Percentiles rank a stretch among this genome's conserved stretches.
These are phyloP conservation scores for Anarhynchus alexandrinus DNA, from an alignment of 2,113 vertebrate genomes.

Conservation along the genomic window DNA sequence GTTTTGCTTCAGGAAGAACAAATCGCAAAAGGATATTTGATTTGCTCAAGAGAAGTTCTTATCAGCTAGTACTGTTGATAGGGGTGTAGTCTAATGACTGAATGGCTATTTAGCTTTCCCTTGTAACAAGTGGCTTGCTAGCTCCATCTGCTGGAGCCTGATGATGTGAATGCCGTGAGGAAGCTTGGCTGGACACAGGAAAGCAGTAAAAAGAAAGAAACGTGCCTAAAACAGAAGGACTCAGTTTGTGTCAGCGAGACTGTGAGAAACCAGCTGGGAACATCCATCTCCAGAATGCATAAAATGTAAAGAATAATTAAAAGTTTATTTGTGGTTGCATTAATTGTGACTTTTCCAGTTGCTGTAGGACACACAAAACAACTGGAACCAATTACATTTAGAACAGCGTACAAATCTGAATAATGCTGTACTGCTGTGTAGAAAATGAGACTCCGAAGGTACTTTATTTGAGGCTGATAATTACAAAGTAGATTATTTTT, in stretches of 20 bases:
- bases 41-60: background rate
- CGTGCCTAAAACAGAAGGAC: background rate
- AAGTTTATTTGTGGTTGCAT: background rate
- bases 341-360: background rate
- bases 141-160: slow-evolving; percentile 32
- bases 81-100: background rate
- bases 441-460: background rate
- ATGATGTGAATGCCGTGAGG: background rate
- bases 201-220: fast-evolving
- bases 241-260: background rate
- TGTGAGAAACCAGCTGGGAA: background rate
- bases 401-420: background rate
- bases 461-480: background rate
- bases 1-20: background rate
- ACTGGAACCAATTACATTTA: background rate
- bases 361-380: background rate
- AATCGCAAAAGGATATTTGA: background rate
- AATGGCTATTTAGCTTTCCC: background rate
- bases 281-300: background rate
- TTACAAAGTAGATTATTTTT: background rate
- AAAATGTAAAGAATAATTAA: background rate
- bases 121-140: background rate
- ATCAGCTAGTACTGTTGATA: background rate
- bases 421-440: background rate
- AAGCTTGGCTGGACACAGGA: fast-evolving